phyloP scores from a whole-genome alignment of 2,888 invertebrate genomes.

The Drosophila infuscata region DNA sequence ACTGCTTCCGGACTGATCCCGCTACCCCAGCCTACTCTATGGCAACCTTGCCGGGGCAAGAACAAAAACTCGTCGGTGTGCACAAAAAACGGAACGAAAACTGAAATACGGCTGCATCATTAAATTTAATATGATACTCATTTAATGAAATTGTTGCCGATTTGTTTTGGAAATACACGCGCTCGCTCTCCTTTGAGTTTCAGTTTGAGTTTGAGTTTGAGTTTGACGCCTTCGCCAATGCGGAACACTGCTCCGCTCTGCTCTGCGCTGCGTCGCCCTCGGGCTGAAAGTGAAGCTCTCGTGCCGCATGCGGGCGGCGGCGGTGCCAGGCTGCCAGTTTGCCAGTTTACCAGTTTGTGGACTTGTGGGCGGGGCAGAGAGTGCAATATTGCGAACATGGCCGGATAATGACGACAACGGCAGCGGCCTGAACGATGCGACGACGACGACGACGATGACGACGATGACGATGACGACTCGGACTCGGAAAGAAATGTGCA shows the following conservation, averaged over 20 bases:
- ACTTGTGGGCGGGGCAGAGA: constrained; percentile 64
- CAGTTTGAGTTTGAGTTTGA: constrained; percentile 12
- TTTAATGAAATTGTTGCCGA: constrained; percentile 86
- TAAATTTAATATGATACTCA: constrained; percentile 86
- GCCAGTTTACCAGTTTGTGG: constrained; percentile 11
- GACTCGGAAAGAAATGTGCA: constrained; percentile 61
- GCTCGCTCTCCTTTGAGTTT: constrained; percentile 65
- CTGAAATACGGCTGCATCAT: constrained; percentile 86
- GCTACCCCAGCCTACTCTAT: constrained; percentile 17
- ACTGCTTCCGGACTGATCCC: constrained; percentile 24
- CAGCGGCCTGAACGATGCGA: constrained; percentile 36
- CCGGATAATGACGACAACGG: constrained; percentile 75
- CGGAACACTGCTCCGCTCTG: constrained; percentile 36
- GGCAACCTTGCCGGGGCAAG: constrained; percentile 47
- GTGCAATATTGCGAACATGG: constrained; percentile 81
- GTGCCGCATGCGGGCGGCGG: constrained; percentile 59
- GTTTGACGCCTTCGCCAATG: constrained; percentile 70
- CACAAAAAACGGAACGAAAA: constrained; percentile 80
- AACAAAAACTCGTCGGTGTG: constrained; percentile 66
- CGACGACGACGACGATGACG: constrained; percentile 30
- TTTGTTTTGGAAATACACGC: constrained; percentile 86
- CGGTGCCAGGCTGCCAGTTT: constrained; percentile 26
- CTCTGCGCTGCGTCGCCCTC: constrained; percentile 36
- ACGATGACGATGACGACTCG: constrained; percentile 39
- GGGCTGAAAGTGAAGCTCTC: constrained; percentile 41